Conservation (phyloP, 2,797 vertebrate species). For the Sebastes hubbsi region DNA sequence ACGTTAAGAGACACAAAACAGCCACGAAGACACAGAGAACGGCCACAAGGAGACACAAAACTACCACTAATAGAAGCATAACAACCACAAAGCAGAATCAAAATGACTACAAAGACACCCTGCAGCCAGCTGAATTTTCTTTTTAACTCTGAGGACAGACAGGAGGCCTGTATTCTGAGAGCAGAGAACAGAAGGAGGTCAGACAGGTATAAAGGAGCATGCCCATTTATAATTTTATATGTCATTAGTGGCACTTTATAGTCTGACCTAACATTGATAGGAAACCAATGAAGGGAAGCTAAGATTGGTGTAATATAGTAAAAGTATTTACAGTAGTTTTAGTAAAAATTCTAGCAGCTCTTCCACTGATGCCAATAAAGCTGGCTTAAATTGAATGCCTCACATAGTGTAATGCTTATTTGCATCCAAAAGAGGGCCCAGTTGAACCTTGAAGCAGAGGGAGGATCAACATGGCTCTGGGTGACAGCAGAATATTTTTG, state of each 20-base stretch:
- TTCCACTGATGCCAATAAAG: not conserved
- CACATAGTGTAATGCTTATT: constrained; percentile 8
- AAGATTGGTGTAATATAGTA: not conserved
- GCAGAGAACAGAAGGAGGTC: not conserved
- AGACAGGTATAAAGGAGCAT: not conserved
- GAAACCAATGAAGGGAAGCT: not conserved
- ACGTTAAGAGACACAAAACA: not conserved
- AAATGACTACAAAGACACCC: not conserved
- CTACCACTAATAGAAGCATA: no score
- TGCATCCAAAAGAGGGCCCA: constrained; percentile 53
- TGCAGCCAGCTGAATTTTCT: not conserved
- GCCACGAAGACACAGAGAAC: not conserved
- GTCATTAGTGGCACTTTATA: not conserved
- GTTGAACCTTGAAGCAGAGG: not conserved
- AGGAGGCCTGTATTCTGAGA: not conserved
- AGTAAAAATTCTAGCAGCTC: not conserved
- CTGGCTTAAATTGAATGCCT: not conserved
- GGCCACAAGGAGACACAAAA: not conserved
- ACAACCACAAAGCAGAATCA: no score
- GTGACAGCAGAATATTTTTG: not conserved
- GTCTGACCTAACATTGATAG: not conserved
- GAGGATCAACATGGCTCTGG: not conserved
- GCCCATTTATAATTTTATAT: not conserved
- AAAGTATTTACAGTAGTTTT: not conserved
- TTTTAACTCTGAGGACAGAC: not conserved